Conservation (phyloP, 2,113 vertebrate genomes). For the Pheucticus melanocephalus region DNA sequence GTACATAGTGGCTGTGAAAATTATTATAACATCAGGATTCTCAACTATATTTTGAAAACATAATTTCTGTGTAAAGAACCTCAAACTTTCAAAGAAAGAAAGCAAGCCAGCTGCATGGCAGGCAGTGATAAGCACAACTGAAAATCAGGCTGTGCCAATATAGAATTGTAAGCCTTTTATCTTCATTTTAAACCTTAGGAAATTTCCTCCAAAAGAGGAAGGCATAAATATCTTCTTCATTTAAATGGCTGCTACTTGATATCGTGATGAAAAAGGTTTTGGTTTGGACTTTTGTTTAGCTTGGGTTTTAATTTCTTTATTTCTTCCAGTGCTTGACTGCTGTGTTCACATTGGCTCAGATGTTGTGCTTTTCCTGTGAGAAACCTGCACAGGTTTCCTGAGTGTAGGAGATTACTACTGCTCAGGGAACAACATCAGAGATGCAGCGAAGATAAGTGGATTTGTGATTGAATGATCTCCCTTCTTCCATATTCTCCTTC, state of each 20-base stretch:
- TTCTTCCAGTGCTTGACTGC: background rate
- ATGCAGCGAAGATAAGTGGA: slow-evolving; percentile 15
- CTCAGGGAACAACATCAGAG: background rate
- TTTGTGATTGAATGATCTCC: slow-evolving; percentile 12
- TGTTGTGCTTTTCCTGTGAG: background rate
- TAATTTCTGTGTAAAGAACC: slow-evolving; percentile 45
- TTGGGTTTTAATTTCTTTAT: background rate
- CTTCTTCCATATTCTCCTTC: background rate
- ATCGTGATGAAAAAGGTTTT: background rate
- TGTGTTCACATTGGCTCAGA: background rate
- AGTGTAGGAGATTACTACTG: background rate
- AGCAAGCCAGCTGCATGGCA: slow-evolving; percentile 42
- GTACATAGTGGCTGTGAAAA: background rate
- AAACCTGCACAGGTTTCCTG: background rate
- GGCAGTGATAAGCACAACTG: slow-evolving; percentile 49
- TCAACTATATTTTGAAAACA: slow-evolving; percentile 34
- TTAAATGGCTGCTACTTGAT: slow-evolving; percentile 11
- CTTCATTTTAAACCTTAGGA: slow-evolving; percentile 13
- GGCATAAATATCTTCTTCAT: background rate
- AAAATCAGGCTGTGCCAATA: slow-evolving; percentile 31
- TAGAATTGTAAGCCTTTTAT: background rate
- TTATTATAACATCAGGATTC: background rate
- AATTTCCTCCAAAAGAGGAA: background rate
- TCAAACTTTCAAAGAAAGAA: slow-evolving; percentile 36
- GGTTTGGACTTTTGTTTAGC: background rate